These are phyloP conservation scores for Epinephelus coioides DNA, from an alignment of 2,797 vertebrate genomes.

Conservation along the genomic window DNA sequence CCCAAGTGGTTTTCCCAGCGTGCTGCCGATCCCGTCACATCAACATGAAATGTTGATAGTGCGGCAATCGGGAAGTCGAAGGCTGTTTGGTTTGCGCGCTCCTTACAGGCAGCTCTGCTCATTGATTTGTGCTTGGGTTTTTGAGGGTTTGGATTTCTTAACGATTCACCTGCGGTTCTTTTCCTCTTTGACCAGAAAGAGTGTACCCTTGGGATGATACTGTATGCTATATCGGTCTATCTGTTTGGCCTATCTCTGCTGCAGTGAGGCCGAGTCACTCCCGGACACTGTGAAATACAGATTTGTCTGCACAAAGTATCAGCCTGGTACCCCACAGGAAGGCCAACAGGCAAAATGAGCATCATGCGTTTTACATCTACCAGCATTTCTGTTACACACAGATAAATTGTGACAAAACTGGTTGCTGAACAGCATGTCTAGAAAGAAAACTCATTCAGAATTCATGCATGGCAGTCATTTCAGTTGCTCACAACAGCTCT, in stretches of 20 bases:
- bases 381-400: slow-evolving; percentile 11
- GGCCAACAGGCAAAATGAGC: not conserved
- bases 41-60: slow-evolving; percentile 85
- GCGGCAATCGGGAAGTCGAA: slow-evolving; percentile 79
- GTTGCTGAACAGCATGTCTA: not conserved
- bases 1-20: slow-evolving; percentile 72
- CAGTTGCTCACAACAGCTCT: slow-evolving; percentile 5
- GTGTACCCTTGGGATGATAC: slow-evolving; percentile 75
- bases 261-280: slow-evolving; percentile 56
- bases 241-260: slow-evolving; percentile 55
- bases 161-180: slow-evolving; percentile 84
- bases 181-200: slow-evolving; percentile 85
- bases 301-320: slow-evolving; percentile 15
- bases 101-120: slow-evolving; percentile 79
- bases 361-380: not conserved
- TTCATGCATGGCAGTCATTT: not conserved
- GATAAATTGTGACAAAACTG: slow-evolving; percentile 1
- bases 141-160: slow-evolving; percentile 84
- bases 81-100: slow-evolving; percentile 71
- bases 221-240: slow-evolving; percentile 62
- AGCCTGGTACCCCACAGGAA: slow-evolving; percentile 22
- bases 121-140: slow-evolving; percentile 85
- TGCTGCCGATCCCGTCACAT: slow-evolving; percentile 70
- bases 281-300: slow-evolving; percentile 39
- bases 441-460: slow-evolving; percentile 4